A percentile compares a stretch with the other conserved stretches of the same genome.
Evolutionary conservation across 2,113 vertebrate species (phyloP).

Genomic region (Regulus satrapa): DNA sequence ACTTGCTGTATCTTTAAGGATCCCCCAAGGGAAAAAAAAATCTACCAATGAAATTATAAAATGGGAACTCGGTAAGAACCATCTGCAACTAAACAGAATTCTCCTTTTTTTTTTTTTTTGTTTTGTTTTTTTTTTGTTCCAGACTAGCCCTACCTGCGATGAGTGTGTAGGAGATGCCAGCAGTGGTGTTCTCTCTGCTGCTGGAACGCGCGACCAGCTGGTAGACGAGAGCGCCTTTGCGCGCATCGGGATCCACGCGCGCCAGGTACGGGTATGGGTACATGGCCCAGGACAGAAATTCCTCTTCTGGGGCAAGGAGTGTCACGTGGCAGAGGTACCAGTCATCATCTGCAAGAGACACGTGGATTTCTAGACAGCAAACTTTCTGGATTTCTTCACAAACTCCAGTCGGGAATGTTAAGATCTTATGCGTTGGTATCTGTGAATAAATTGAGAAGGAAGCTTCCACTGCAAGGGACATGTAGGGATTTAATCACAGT

Average conservation of each 20-base stretch:
- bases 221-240: constrained; percentile 75
- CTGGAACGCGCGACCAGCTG: constrained; percentile 61
- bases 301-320: constrained; percentile 73
- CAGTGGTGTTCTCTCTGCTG: constrained; percentile 40
- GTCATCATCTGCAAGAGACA: constrained; percentile 75
- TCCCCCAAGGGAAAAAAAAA: neutral
- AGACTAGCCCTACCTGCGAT: constrained; percentile 72
- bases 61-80: neutral
- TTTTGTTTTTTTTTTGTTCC: too few species aligned
- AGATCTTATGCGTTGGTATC: neutral
- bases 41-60: neutral
- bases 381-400: too few species aligned
- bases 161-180: constrained; percentile 73
- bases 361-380: neutral
- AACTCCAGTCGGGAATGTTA: neutral
- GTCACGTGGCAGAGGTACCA: constrained; percentile 84
- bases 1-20: neutral
- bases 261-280: constrained; percentile 82
- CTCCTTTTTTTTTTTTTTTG: neutral
- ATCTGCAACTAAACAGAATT: neutral
- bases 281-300: constrained; percentile 83
- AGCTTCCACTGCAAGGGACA: neutral
- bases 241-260: constrained; percentile 74
- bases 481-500: neutral
- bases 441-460: neutral